These are phyloP conservation scores for Tympanoctomys barrerae DNA, from an alignment of 2,797 vertebrate species.

Conservation along the genomic window DNA sequence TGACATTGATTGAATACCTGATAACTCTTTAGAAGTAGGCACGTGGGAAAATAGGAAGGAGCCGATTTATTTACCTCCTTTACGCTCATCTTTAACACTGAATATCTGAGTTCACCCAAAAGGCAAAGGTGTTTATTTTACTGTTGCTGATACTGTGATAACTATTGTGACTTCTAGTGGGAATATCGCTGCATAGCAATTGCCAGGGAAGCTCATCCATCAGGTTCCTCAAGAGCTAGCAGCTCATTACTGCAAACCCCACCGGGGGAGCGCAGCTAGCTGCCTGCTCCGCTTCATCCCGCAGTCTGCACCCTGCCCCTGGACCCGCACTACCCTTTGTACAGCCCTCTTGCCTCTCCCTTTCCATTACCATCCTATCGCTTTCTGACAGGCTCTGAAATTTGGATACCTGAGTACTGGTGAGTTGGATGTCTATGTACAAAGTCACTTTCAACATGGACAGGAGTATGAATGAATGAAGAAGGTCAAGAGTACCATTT, in stretches of 20 bases:
- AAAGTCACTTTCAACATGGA: not conserved
- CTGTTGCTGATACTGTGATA: not conserved
- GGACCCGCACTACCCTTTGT: fast-evolving
- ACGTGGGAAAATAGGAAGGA: not conserved
- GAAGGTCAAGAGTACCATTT: not conserved
- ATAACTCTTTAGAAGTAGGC: constrained; percentile 4
- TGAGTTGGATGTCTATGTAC: not conserved
- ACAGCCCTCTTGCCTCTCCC: not conserved
- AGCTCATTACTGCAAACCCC: not conserved
- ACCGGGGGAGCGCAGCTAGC: not conserved
- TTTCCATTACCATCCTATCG: not conserved
- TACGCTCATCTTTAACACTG: not conserved
- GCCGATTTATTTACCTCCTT: not conserved
- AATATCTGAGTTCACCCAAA: constrained; percentile 15
- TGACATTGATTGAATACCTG: not conserved
- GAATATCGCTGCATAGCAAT: not conserved
- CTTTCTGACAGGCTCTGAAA: not conserved
- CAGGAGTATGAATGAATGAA: not conserved
- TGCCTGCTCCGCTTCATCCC: not conserved
- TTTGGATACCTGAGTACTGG: not conserved
- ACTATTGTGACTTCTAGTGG: not conserved
- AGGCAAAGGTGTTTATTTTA: not conserved
- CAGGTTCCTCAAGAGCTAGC: not conserved
- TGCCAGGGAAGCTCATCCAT: not conserved
- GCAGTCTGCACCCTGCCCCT: not conserved